Base-by-base conservation (phyloP, 2,888 invertebrate species). In the Tethea ocularis region DNA sequence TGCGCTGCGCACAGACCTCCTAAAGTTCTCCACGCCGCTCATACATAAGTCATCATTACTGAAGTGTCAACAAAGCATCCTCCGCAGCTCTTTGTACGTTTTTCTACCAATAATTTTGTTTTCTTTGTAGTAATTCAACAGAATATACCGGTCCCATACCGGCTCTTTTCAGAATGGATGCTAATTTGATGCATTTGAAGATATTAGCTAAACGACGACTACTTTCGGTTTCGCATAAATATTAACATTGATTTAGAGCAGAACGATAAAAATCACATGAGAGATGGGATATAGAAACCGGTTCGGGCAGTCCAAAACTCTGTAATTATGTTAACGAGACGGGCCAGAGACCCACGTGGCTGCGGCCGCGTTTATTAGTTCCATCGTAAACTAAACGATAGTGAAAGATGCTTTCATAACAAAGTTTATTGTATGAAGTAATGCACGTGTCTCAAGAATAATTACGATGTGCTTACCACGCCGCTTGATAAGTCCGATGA, bases 151-250 rank as follows among this genome's bases (percentile, higher is more conserved):
- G 64, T 65, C 71, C 65, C 70, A 66, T 65, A 58, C 67, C 66
- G 60, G 66, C 56, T 63, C n/a, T 61, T 58, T 59, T 59, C 59
- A 61, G 72, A 74, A 79, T 66, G 74, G 74, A 75, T 71, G 74
- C 71, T 75, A 76, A 83, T 86, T 75, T 81, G 69, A 65, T 71
- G 76, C 63, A 65, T 69, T 68, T 62, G 56, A 66, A 77, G 71
- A 78, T 74, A 82, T 80, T 78, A 81, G 77, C 78, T 74, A 74
- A 77, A 80, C 82, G 78, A 81, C 78, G 83, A 80, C 82, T 83
- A 94, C 94, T 94, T 94, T 94, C 94, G 89, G 91, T 94, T 94
- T 94, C 88, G 88, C 86, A 83, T 78, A 82, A 82, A 78, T 76
- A 75, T 79, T 78, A 78, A 82, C 75, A 78, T 82, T 79, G 83